Conservation (phyloP, 2,797 vertebrate genomes). For the Hypotaenidia philippensis region DNA sequence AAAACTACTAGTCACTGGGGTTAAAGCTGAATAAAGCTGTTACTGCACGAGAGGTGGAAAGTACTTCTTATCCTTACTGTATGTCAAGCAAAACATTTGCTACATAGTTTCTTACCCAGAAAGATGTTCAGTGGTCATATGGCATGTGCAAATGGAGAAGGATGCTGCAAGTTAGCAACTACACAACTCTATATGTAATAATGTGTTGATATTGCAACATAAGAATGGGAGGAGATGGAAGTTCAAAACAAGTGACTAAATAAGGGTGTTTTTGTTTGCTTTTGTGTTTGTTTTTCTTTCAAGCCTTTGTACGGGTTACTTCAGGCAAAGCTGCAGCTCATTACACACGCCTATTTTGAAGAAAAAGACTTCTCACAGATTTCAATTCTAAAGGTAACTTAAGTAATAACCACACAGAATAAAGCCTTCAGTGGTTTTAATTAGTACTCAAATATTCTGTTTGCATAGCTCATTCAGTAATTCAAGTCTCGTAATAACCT, state of each 20-base stretch:
- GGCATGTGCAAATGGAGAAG: not conserved
- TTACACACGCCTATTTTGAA: constrained; percentile 98
- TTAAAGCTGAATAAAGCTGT: not conserved
- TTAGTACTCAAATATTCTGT: not conserved
- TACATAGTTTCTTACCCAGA: not conserved
- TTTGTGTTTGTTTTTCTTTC: constrained; percentile 49
- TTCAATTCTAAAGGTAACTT: constrained; percentile 93
- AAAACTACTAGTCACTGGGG: not conserved
- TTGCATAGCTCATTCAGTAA: not conserved
- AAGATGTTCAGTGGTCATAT: not conserved
- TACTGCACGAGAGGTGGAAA: not conserved
- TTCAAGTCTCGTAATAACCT: not conserved
- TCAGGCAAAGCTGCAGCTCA: constrained; percentile 96
- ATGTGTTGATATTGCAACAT: not conserved
- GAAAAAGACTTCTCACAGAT: constrained; percentile 99
- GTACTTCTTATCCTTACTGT: not conserved
- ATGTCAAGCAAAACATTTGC: too few relatives aligned
- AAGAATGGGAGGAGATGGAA: not conserved
- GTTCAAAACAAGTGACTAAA: not conserved
- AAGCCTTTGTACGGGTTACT: constrained; percentile 96
- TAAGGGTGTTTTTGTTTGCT: not conserved
- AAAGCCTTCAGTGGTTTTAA: not conserved
- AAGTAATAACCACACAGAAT: not conserved
- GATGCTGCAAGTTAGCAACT: not conserved
- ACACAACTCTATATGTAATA: not conserved